phyloP scores from a whole-genome alignment of 2,888 invertebrate genomes.

The Drosophila parthenogenetica region DNA sequence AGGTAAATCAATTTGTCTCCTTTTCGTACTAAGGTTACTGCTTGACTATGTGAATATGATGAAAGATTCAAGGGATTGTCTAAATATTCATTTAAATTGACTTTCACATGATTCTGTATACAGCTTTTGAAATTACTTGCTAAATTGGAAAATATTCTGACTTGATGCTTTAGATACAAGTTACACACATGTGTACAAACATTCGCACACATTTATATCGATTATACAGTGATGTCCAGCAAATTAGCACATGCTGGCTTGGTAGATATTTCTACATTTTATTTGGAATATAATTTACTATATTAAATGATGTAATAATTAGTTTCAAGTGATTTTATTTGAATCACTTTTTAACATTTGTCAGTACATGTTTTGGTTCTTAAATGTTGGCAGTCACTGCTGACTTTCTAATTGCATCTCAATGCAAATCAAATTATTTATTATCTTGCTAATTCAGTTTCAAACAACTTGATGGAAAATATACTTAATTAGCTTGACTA shows the following conservation, averaged over 20 bases:
- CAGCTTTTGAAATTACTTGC: constrained; percentile 8
- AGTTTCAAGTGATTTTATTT: background rate
- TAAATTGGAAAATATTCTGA: constrained; percentile 12
- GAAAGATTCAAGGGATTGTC: background rate
- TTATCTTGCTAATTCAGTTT: constrained; percentile 18
- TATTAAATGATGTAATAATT: background rate
- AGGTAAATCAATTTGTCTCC: background rate
- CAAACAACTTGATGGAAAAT: constrained; percentile 1
- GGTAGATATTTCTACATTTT: background rate
- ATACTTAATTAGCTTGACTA: constrained; percentile 8
- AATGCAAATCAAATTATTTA: constrained; percentile 52
- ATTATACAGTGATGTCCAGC: constrained; percentile 7
- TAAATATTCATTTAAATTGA: constrained; percentile 23
- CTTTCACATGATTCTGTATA: constrained; percentile 2
- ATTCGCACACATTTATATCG: background rate
- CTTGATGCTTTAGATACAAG: background rate
- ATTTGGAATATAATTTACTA: background rate
- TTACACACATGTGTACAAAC: background rate
- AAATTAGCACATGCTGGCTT: background rate
- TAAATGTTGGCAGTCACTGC: background rate
- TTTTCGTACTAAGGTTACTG: background rate
- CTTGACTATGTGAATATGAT: background rate
- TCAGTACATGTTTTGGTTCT: background rate
- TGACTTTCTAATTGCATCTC: constrained; percentile 9
- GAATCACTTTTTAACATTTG: too few species aligned